Evolutionary conservation across 2,797 vertebrate species (phyloP).

Genomic region (Neoniphon sammara): DNA sequence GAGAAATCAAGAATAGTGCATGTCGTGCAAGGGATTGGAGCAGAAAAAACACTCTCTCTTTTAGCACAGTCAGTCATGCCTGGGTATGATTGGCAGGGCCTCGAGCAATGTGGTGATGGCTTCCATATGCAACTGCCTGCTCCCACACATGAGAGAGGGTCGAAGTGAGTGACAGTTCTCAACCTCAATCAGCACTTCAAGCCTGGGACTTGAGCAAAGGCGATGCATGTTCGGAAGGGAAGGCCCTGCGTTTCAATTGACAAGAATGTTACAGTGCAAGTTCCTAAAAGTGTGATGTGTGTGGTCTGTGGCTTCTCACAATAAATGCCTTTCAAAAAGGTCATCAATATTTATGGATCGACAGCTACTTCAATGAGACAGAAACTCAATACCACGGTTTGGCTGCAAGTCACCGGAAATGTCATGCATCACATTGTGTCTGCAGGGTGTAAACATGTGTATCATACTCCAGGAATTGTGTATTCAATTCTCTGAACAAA

Average conservation of each 20-base stretch:
- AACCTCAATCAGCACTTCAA: constrained; percentile 17
- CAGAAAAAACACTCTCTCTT: constrained; percentile 30
- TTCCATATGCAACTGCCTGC: constrained; percentile 49
- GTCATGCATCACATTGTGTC: neutral
- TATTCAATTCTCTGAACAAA: constrained; percentile 2
- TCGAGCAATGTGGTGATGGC: constrained; percentile 40
- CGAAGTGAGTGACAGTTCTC: constrained; percentile 19
- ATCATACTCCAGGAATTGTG: neutral
- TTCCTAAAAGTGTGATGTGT: neutral
- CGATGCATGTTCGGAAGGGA: neutral
- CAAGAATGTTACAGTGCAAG: neutral
- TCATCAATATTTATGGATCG: constrained; percentile 19
- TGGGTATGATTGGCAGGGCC: constrained; percentile 43
- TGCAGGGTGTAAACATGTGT: neutral
- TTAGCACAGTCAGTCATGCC: constrained; percentile 29
- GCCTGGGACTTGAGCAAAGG: constrained; percentile 9
- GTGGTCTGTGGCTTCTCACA: neutral
- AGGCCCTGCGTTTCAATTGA: constrained; percentile 16
- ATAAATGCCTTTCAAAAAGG: constrained; percentile 18
- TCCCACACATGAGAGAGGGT: constrained; percentile 2
- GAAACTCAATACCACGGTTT: constrained; percentile 25
- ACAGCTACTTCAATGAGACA: constrained; percentile 13
- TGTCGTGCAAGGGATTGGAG: constrained; percentile 8
- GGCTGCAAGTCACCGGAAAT: constrained; percentile 4
- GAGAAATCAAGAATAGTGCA: constrained; percentile 27